Percentiles rank a stretch among this genome's conserved stretches.
Evolutionary conservation across 1,140 invertebrate genomes (phyloP).

Genomic region (Lepidurus apus): DNA sequence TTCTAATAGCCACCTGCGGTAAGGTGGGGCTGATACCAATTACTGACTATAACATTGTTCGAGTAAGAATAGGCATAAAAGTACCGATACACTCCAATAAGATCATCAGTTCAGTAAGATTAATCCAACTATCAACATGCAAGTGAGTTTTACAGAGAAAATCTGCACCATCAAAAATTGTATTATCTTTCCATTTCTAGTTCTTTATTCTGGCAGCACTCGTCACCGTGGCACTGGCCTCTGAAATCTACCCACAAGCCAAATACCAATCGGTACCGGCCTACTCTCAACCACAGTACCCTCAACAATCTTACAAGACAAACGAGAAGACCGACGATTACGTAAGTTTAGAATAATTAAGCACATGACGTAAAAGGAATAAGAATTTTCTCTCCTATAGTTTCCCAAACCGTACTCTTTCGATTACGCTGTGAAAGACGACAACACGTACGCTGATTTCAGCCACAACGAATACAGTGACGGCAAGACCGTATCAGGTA

Average conservation of each 20-base stretch:
- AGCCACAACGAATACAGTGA: constrained; percentile 36
- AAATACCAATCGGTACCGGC: neutral
- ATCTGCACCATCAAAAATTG: neutral
- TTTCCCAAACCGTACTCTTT: constrained; percentile 35
- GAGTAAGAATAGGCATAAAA: neutral
- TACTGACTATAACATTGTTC: neutral
- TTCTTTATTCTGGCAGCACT: constrained; percentile 7
- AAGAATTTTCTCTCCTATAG: neutral
- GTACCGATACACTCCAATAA: neutral
- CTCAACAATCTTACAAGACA: neutral
- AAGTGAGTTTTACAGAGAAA: neutral
- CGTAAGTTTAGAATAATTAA: neutral
- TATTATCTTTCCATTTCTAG: neutral
- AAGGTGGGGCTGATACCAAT: neutral
- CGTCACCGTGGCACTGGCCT: neutral
- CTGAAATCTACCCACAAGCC: neutral
- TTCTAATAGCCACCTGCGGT: neutral
- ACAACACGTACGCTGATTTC: constrained; percentile 35
- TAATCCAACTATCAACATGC: neutral
- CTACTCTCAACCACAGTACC: neutral
- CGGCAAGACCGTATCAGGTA: constrained; percentile 35
- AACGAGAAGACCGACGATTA: neutral
- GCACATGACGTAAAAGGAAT: neutral
- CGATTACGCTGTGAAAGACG: constrained; percentile 36
- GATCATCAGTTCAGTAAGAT: neutral